Evolutionary conservation across 2,797 vertebrate genomes (phyloP), one percentile per base, ranked within the genome.

Genomic region (Pangasius djambal): DNA sequence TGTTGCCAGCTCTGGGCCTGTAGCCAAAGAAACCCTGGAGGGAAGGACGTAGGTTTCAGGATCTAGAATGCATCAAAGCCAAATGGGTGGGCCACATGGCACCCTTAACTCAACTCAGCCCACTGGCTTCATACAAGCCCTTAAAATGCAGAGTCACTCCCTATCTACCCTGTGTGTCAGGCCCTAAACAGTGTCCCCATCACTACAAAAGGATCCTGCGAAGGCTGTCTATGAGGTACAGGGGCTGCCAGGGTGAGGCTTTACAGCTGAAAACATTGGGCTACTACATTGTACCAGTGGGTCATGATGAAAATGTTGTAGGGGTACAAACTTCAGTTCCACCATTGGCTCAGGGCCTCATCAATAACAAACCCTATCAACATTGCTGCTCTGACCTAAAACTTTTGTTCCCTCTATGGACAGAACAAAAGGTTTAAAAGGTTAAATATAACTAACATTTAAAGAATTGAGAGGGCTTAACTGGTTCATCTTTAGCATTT

Each of bases 61-160:
- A 70, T 37, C 67, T 69, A 69, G 67, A 69, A 70, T 37, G 67
- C 31, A 70, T 70, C 31, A 70, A 70, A 37, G 69, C 67, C 67
- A n/a, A 65, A 65, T n/a, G 9, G 8, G 28, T 3, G 22, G 31
- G 31, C 6, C 34, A 20, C 31, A 34, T 31, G 31, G 31, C 69
- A 70, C 34, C 15, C 69, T 37, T 37, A 70, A 70, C 69, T 34
- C 34, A 72, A 72, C 34, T 40, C 69, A 40, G 16, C 34, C 16
- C 34, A 22, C 18, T 72, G 18, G 18, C 70, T 37, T 22, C 34
- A 72, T 22, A n/a, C 6, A 72, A 72, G 18, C 37, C 6, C 20
- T 72, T 40, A 40, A 72, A 72, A 72, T 9, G 18, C 37, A 72
- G 31, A 63, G 63, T 40, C 70, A n/a, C 8, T 50, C 25, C 10